Base-by-base conservation (phyloP, 2,113 vertebrate genomes). In the Pitta sordida region DNA sequence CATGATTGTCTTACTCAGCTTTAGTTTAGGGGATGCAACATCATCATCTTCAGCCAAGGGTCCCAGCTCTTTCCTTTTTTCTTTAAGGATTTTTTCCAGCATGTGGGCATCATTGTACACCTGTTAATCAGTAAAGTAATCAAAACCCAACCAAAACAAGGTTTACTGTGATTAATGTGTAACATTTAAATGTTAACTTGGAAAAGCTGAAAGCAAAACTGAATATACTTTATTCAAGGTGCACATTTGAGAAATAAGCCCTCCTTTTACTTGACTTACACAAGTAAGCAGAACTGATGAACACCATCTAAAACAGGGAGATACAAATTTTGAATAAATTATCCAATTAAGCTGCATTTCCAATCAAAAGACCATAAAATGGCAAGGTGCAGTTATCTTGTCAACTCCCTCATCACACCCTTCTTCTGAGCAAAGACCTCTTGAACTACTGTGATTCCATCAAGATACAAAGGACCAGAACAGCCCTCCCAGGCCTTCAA, bases 21-120 rank as follows among this genome's bases (percentile, higher is more conserved):
- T 99, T 88, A 99, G 96, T 95, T 99, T 99, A 89, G 99, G 99
- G 69, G 99, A 99, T 91, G 98, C 98, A 89, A 98, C 94, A 91
- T 99, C 99, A n/a, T 99, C 99, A 36, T 99, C 99, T 88, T 99
- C 99, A 59, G 98, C 98, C 30, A 98, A 75, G 16, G 99, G 98
- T 26, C 99, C 99, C 26, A 99, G 98, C 79, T 99, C 99, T 96
- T 98, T 99, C 81, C 98, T 98, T 94, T 98, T 99, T 95, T 99
- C 99, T 95, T 98, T 99, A 93, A 99, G 97, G 76, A 99, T 98
- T 97, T 99, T 99, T 96, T 99, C 99, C 90, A 99, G 97, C 84
- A 99, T 97, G 94, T 99, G 98, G 16, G 99, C 99, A 88, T 99
- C 99, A 52, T 99, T 99, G 96, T 99, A 99, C 12, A 99, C 99